Evolutionary conservation across 2,113 vertebrate species (phyloP).

Genomic region (Sebastes fasciatus): DNA sequence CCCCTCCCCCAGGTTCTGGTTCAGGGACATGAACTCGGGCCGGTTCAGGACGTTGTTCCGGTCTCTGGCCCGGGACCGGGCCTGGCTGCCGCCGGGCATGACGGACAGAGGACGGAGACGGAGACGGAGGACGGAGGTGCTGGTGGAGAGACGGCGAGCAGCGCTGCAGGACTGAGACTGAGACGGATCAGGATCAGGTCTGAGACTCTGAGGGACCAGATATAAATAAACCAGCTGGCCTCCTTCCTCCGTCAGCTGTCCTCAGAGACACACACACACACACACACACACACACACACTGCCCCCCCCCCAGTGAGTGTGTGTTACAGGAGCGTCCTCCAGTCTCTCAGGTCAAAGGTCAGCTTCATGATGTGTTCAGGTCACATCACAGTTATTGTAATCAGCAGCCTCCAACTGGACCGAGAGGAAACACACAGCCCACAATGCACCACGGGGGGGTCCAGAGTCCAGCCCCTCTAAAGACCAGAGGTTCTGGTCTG

Average conservation of each 20-base stretch:
- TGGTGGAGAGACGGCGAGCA: background rate
- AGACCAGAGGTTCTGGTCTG: too few relatives aligned
- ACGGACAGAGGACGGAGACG: background rate
- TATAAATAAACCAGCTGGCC: conserved; percentile 66
- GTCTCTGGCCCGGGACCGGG: conserved; percentile 86
- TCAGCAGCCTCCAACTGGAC: too few relatives aligned
- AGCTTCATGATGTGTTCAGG: too few relatives aligned
- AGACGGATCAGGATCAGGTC: conserved; percentile 13
- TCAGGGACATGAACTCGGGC: conserved; percentile 93
- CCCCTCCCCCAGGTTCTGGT: conserved; percentile 86
- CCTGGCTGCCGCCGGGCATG: conserved; percentile 89
- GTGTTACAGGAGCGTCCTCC: too few relatives aligned
- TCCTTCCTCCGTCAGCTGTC: conserved; percentile 68
- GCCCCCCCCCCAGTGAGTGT: background rate
- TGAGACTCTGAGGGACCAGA: conserved; percentile 41
- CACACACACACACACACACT: background rate
- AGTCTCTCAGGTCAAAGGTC: too few relatives aligned
- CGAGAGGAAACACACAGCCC: too few relatives aligned
- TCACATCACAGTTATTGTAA: too few relatives aligned
- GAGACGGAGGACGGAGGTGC: background rate
- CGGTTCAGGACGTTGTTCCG: conserved; percentile 90
- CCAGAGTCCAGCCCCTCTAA: too few relatives aligned
- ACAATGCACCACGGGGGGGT: too few relatives aligned
- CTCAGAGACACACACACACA: conserved; percentile 19
- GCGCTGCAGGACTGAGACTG: conserved; percentile 19